Percentiles rank a stretch among this genome's conserved stretches.
Evolutionary conservation across 2,797 vertebrate species (phyloP).

Genomic region (Enteromius trimaculatus): DNA sequence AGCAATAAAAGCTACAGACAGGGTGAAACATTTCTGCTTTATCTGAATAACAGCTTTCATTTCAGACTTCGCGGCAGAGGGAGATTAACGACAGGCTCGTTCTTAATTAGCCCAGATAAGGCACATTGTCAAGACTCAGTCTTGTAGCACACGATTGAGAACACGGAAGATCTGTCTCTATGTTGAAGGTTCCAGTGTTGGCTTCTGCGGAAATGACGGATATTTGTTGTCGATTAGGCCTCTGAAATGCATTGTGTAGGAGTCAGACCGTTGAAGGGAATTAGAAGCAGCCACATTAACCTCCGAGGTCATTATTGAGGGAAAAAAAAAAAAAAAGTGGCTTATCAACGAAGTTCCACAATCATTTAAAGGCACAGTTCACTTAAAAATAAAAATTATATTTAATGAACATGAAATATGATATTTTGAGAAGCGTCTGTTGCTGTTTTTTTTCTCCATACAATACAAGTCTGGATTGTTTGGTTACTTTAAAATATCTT

Average conservation of each 20-base stretch:
- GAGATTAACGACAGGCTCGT: constrained; percentile 62
- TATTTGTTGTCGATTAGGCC: background rate
- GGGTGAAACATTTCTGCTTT: constrained; percentile 50
- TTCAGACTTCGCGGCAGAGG: constrained; percentile 54
- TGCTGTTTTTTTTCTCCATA: background rate
- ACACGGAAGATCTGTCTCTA: constrained; percentile 52
- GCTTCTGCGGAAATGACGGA: background rate
- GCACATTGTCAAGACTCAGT: constrained; percentile 34
- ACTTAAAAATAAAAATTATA: background rate
- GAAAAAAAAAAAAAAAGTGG: background rate
- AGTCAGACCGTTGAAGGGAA: constrained; percentile 17
- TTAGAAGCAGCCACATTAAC: constrained; percentile 18
- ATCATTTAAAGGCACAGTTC: constrained; percentile 1
- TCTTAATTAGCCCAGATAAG: constrained; percentile 67
- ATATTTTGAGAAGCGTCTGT: background rate
- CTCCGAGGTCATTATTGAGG: background rate
- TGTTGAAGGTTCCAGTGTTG: background rate
- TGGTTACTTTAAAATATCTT: background rate
- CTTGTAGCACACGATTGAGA: constrained; percentile 47
- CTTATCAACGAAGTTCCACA: background rate
- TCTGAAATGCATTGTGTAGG: constrained; percentile 5
- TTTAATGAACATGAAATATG: background rate
- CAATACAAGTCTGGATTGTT: background rate
- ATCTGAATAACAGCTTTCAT: constrained; percentile 67
- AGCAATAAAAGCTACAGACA: constrained; percentile 60